Conservation (phyloP, 2,113 vertebrate species). For the Speoplatyrhinus poulsoni region DNA sequence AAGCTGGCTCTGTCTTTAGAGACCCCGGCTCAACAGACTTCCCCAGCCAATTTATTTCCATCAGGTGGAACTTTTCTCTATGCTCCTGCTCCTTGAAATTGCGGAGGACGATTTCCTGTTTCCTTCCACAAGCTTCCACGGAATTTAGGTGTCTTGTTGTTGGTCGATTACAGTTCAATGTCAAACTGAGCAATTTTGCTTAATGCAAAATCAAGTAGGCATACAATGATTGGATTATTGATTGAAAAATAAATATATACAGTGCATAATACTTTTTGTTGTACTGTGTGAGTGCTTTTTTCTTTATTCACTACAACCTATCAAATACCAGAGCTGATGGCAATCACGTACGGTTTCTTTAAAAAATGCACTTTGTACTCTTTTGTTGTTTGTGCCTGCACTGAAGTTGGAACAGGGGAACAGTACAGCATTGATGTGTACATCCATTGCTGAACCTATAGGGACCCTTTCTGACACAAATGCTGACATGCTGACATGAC, state of each 20-base stretch:
- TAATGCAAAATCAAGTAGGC: not conserved
- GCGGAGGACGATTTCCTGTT: conserved; percentile 34
- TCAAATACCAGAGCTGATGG: too few relatives aligned
- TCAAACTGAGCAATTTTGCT: conserved; percentile 33
- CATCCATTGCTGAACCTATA: conserved; percentile 6
- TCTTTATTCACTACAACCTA: too few relatives aligned
- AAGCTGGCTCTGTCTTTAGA: conserved; percentile 66
- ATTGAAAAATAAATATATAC: not conserved
- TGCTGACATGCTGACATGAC: conserved; percentile 14
- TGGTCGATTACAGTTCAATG: conserved; percentile 33
- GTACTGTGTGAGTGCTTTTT: not conserved
- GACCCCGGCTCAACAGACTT: conserved; percentile 59
- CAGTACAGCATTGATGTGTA: not conserved
- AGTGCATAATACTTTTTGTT: not conserved
- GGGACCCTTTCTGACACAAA: conserved; percentile 8
- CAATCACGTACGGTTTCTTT: too few relatives aligned
- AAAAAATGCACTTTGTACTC: not conserved
- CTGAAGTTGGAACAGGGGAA: not conserved
- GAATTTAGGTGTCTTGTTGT: conserved; percentile 31
- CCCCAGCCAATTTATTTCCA: conserved; percentile 70
- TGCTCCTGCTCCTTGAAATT: conserved; percentile 43
- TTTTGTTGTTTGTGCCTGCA: not conserved
- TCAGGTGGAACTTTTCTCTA: conserved; percentile 65
- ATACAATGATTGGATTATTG: not conserved
- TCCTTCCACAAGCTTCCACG: conserved; percentile 30